Base-by-base conservation (phyloP, 2,113 vertebrate species). In the Tylochromis polylepis region DNA sequence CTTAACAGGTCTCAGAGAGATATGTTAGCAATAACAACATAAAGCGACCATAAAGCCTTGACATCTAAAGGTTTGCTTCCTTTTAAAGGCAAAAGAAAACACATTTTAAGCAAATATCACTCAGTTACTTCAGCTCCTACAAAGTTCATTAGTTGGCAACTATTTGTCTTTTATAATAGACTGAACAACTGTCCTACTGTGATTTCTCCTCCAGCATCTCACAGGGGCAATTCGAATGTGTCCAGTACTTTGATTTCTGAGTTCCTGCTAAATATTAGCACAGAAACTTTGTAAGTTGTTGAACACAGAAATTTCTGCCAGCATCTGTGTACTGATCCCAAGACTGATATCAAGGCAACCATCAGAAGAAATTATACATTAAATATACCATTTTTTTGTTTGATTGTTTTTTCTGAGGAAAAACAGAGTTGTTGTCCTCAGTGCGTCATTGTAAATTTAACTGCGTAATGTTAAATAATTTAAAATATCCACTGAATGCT, bases 1-100 rank as follows among this genome's bases (percentile, higher is more conserved):
- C 80, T 87, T 84, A 38, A 89, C 31, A 85, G 86, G 85, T 89
- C 82, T 81, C 56, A 15, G 55, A 86, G 29, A 88, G 55, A 82
- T 62, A 4, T 81, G 43, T 88, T 60, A 87, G 86, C 72, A 83
- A 62, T 56, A 36, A 82, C 59, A 75, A 85, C 57, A 82, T 89
- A 62, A 92, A 92, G 85, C 77, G 43, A 86, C 65, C 85, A 88
- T n/a, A 56, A 75, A 65, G 36, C 65, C 56, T 81, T 53, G 18
- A 41, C 78, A 86, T 80, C 49, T 78, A 58, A 83, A 77, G 60
- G 85, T 77, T 24, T 83, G 46, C 82, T 86, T 85, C 65, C 57
- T 78, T 79, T 87, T 85, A 60, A 81, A 72, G 24, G 8, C 20
- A 27, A 56, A 75, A 82, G 70, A 86, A 56, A 24, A 78, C 41